Base-by-base conservation (phyloP, 1,140 invertebrate species). In the Drosophila ercepeae region DNA sequence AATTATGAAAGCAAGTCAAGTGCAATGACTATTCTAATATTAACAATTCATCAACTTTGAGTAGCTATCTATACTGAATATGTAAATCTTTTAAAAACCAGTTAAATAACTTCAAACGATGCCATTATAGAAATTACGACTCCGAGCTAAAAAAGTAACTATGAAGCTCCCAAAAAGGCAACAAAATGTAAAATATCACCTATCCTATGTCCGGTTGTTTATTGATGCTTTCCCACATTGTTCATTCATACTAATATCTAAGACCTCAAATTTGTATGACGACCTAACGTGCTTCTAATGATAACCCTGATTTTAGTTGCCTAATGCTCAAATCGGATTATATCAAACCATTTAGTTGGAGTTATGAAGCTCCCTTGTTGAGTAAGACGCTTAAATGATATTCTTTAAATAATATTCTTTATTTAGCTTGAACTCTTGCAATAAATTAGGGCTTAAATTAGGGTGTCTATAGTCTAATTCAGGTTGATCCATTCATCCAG, bases 401-500 rank as follows among this genome's bases (percentile, higher is more conserved):
- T 14, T 13, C n/a, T 49, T 67, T 50, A 52, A 54, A 42, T 70
- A 54, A 34, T n/a, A n/a, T n/a, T n/a, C n/a, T 57, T 81, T 86
- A 75, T 76, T 76, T 73, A 49, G 34, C 44, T 57, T 58, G 59
- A 68, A 45, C 23, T 72, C 18, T 74, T 83, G 72, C 76, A 88
- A 84, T 84, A 84, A 88, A 86, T 84, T 74, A 84, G 57, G 46
- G n/a, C 71, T 72, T 76, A 86, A 19, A 36, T 18, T 44, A 25
- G n/a, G 29, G 25, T 14, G 16, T 52, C 36, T 36, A 27, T 11
- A 52, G 9, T 54, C 60, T 89, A 90, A 53, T 90, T 89, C 2
- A 90, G 54, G 65, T 90, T 86, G 44, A 90, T 86, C 94, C 95
- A 96, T 39, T 94, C 94, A 65, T 96, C 95, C 74, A 96, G 95